These are phyloP conservation scores for Tanytarsus gracilentus DNA, from an alignment of 2,888 invertebrate genomes.

Conservation along the genomic window DNA sequence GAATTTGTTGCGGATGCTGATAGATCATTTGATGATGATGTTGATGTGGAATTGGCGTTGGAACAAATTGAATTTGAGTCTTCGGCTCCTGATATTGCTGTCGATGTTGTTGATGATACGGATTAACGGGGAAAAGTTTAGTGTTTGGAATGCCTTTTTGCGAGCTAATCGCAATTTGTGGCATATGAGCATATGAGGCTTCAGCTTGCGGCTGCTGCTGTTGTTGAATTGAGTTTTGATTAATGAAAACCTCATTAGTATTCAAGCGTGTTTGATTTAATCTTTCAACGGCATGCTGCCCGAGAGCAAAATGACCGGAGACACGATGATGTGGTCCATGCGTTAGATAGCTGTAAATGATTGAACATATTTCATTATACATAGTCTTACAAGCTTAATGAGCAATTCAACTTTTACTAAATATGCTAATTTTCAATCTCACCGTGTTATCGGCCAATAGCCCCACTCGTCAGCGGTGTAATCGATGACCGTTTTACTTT, in stretches of 20 bases:
- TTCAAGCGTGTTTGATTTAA: conserved; percentile 29
- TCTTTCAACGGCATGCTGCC: conserved; percentile 45
- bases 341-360: conserved; percentile 39
- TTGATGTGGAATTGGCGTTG: neutral
- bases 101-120: conserved; percentile 8
- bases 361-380: conserved; percentile 32
- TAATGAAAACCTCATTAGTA: conserved; percentile 20
- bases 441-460: conserved; percentile 52
- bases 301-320: conserved; percentile 45
- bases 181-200: neutral
- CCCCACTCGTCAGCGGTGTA: conserved; percentile 56
- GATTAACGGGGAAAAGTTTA: neutral
- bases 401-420: conserved; percentile 46
- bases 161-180: neutral
- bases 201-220: conserved; percentile 19
- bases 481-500: conserved; percentile 47
- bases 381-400: too few relatives aligned
- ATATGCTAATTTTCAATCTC: conserved; percentile 39
- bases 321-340: conserved; percentile 44
- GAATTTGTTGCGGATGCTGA: conserved; percentile 17
- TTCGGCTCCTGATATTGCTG: too few relatives aligned
- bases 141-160: conserved; percentile 2
- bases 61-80: conserved; percentile 12
- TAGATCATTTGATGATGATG: neutral
- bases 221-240: conserved; percentile 21